Conservation (phyloP, 2,888 invertebrate species). For the Acronicta alni region DNA sequence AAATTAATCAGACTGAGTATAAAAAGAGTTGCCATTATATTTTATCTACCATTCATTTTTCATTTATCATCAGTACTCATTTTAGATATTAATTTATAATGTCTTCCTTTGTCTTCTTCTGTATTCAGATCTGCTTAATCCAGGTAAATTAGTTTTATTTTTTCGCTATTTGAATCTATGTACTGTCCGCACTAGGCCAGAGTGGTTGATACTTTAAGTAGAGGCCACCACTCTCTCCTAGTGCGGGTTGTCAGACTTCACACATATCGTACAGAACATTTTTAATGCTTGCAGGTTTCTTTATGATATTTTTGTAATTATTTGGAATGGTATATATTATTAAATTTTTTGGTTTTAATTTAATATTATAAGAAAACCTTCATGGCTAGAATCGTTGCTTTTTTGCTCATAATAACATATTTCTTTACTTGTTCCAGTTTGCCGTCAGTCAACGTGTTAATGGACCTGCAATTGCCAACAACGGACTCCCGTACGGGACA, state of each 20-base stretch:
- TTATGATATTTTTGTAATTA: too few species aligned
- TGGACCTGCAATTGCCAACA: constrained; percentile 12
- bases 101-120: constrained; percentile 21
- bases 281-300: too few species aligned
- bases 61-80: constrained; percentile 2
- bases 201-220: too few species aligned
- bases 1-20: constrained; percentile 1
- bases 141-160: constrained; percentile 29
- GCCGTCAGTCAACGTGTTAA: constrained; percentile 19
- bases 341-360: too few species aligned
- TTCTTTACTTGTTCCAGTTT: constrained; percentile 27
- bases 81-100: constrained; percentile 10
- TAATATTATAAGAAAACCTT: too few species aligned
- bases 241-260: too few species aligned
- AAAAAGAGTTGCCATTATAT: constrained; percentile 13
- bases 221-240: too few species aligned
- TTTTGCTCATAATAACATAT: not conserved
- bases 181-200: too few species aligned
- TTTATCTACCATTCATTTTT: not conserved
- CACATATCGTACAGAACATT: too few species aligned
- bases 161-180: not conserved
- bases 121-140: constrained; percentile 27
- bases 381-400: too few species aligned
- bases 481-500: constrained; percentile 12
- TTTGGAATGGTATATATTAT: too few species aligned